Evolutionary conservation across 1,140 invertebrate genomes (phyloP), one percentile per base, ranked within the genome.

Genomic region (Drosophila pallidifrons): DNA sequence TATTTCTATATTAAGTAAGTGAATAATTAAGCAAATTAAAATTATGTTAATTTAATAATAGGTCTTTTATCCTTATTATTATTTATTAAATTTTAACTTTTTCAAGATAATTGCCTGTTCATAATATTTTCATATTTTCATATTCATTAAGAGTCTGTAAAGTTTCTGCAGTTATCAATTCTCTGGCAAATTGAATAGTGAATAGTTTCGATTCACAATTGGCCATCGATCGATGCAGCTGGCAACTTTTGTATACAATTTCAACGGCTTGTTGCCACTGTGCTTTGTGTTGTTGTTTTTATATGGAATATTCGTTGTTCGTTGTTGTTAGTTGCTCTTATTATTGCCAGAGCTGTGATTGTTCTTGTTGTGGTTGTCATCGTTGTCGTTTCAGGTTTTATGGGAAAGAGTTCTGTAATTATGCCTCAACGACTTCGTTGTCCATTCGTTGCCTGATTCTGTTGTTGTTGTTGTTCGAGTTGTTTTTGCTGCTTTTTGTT

Each of bases 331-430:
- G 57, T 20, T 61, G 7, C 15, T 13, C 20, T 13, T 77, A 51
- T 41, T 54, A 52, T 32, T 52, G 28, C 11, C 4, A 11, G 25
- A 52, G 49, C 25, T 30, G 11, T 32, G 30, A 38, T 13, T 46
- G 47, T 66, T 51, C 11, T 35, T 58, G 60, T 28, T 58, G 45
- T 41, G 41, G 20, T 57, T 11, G 25, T 32, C 43, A 10, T 35
- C 49, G 52, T 58, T 59, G 11, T 25, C 5, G 57, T 5, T 47
- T 28, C 43, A 69, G 54, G 82, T 54, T 65, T 82, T 75, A 68
- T 83, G 52, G 46, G 43, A 77, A 80, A 72, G 80, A 77, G 80
- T 70, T 88, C 76, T 69, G 70, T 81, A 88, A 88, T 87, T 87
- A 79, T 82, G 73, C 54, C 77, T 71, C 68, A 51, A 69, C 59